phyloP scores from a whole-genome alignment of 2,888 invertebrate species.

The Lasioglossum lativentre region DNA sequence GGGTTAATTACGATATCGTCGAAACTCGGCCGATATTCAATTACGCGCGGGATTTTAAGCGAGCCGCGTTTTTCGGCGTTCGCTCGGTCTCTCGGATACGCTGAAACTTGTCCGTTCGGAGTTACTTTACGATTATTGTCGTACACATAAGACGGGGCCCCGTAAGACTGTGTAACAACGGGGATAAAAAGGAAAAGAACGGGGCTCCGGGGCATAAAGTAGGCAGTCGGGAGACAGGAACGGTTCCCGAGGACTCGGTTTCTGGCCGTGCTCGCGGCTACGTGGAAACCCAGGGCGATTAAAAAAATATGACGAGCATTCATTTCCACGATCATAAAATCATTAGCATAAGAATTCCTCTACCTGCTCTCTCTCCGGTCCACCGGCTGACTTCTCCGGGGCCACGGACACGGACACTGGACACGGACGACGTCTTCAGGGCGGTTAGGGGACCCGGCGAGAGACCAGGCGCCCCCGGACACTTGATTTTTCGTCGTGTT shows the following conservation, averaged over 20 bases:
- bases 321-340: slow-evolving; percentile 85
- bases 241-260: slow-evolving; percentile 71
- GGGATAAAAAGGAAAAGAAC: slow-evolving; percentile 46
- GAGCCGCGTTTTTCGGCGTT: slow-evolving; percentile 28
- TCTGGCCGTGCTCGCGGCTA: slow-evolving; percentile 67
- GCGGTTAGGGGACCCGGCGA: slow-evolving; percentile 30
- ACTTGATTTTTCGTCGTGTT: slow-evolving; percentile 75
- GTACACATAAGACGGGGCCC: slow-evolving; percentile 47
- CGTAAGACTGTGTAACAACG: slow-evolving; percentile 66
- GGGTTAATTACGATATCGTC: slow-evolving; percentile 42
- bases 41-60: slow-evolving; percentile 48
- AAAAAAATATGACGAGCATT: slow-evolving; percentile 85
- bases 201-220: slow-evolving; percentile 58
- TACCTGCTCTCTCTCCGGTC: slow-evolving; percentile 77
- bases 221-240: slow-evolving; percentile 63
- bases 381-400: slow-evolving; percentile 15
- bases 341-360: slow-evolving; percentile 85
- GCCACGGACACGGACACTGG: slow-evolving; percentile 21
- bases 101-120: slow-evolving; percentile 59
- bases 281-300: slow-evolving; percentile 82
- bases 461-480: slow-evolving; percentile 62
- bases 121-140: slow-evolving; percentile 71
- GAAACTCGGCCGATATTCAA: slow-evolving; percentile 61
- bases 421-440: background rate
- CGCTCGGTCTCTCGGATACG: slow-evolving; percentile 34